Evolutionary conservation across 2,113 vertebrate genomes (phyloP).

Genomic region (Apodemus speciosus): DNA sequence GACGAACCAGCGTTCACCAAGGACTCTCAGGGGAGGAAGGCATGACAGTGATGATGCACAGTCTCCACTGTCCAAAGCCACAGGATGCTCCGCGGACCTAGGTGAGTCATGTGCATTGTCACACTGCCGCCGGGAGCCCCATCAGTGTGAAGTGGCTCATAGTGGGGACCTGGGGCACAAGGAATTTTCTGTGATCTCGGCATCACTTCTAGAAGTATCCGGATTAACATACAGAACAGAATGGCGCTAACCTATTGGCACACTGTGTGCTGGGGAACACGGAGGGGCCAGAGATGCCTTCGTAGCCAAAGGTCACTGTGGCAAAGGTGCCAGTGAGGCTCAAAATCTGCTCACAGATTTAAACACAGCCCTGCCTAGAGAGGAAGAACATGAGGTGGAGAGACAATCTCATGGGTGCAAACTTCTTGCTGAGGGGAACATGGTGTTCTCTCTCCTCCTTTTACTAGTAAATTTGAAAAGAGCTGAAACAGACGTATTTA

Average conservation of each 20-base stretch:
- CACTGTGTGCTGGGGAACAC: background rate
- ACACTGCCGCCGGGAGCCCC: background rate
- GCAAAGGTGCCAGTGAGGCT: background rate
- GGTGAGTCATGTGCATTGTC: background rate
- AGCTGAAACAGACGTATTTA: conserved; percentile 80
- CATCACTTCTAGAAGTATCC: background rate
- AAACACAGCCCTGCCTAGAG: too few species aligned
- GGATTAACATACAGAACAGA: background rate
- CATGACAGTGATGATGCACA: fast-evolving
- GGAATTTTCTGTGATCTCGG: background rate
- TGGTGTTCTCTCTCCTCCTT: background rate
- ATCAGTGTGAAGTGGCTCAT: background rate
- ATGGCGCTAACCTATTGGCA: background rate
- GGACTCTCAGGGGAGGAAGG: background rate
- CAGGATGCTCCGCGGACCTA: too few species aligned
- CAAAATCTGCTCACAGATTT: background rate
- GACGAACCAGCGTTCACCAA: background rate
- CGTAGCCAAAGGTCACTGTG: background rate
- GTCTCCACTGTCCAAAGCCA: background rate
- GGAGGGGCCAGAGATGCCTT: background rate
- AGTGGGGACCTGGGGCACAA: background rate
- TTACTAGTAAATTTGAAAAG: conserved; percentile 62
- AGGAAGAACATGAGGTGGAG: too few species aligned
- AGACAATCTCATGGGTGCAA: background rate
- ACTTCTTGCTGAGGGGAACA: background rate